phyloP scores from a whole-genome alignment of 2,113 vertebrate genomes.

The Pseudorasbora parva region DNA sequence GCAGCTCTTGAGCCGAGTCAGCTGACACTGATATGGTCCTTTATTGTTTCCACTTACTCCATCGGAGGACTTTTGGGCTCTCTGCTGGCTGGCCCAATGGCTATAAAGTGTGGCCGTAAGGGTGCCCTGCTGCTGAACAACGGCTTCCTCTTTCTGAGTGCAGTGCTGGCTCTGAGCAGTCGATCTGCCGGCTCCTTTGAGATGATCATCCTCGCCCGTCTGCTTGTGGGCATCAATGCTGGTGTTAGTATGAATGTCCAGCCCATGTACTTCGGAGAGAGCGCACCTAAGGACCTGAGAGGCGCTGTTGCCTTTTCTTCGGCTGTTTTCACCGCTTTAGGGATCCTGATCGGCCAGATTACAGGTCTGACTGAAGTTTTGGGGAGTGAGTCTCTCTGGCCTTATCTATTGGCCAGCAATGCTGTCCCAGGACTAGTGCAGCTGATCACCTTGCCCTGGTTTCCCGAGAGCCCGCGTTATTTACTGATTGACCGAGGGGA shows the following conservation, averaged over 20 bases:
- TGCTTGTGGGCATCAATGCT: conserved; percentile 82
- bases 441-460: conserved; percentile 82
- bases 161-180: conserved; percentile 78
- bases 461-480: conserved; percentile 89
- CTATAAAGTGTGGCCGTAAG: conserved; percentile 84
- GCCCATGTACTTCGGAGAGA: conserved; percentile 92
- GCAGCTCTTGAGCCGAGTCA: conserved; percentile 63
- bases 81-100: conserved; percentile 82
- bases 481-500: conserved; percentile 90
- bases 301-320: conserved; percentile 85
- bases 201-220: conserved; percentile 84
- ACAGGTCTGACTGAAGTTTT: conserved; percentile 85
- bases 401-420: conserved; percentile 85
- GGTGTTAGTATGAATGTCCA: conserved; percentile 89
- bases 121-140: conserved; percentile 86
- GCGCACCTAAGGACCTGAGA: conserved; percentile 84
- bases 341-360: conserved; percentile 85
- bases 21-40: conserved; percentile 84
- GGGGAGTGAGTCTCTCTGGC: conserved; percentile 82
- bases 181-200: conserved; percentile 80
- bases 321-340: conserved; percentile 85
- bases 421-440: conserved; percentile 82
- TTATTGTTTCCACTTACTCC: conserved; percentile 82
- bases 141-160: conserved; percentile 73
- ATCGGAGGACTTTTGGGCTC: conserved; percentile 85